Evolutionary conservation across 2,797 vertebrate species (phyloP).

Genomic region (Esox lucius): DNA sequence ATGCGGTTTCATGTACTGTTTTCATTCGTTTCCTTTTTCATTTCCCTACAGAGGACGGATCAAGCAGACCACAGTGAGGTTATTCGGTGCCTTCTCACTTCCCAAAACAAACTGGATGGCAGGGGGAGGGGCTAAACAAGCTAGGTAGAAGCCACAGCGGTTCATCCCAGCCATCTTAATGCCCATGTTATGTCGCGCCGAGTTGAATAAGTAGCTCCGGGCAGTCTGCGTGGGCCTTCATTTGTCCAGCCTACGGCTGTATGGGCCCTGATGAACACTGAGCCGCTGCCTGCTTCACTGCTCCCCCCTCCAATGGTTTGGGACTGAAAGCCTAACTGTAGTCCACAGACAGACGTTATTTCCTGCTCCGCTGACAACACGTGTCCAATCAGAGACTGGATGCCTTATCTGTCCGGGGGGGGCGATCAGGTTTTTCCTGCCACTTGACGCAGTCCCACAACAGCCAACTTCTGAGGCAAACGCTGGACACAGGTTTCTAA

Average conservation of each 20-base stretch:
- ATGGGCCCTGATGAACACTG: neutral
- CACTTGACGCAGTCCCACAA: constrained; percentile 9
- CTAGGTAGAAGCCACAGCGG: neutral
- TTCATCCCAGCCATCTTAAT: no score
- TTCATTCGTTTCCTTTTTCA: no score
- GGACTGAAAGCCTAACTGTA: neutral
- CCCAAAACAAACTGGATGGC: no score
- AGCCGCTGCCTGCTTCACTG: no score
- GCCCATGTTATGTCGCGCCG: neutral
- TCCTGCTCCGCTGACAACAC: constrained; percentile 10
- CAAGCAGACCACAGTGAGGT: no score
- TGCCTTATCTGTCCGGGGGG: constrained; percentile 16
- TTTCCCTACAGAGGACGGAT: no score
- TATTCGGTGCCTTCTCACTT: no score
- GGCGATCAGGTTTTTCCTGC: constrained; percentile 25
- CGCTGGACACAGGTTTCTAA: neutral
- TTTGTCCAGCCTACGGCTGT: neutral
- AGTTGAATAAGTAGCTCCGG: neutral
- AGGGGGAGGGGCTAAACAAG: neutral
- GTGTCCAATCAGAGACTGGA: constrained; percentile 20
- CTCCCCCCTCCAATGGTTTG: neutral
- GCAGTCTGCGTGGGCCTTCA: neutral
- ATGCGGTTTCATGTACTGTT: no score
- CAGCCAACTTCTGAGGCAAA: constrained; percentile 16
- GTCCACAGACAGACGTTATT: neutral